Conservation (phyloP, 2,113 vertebrate species). For the Anoura caudifer region DNA sequence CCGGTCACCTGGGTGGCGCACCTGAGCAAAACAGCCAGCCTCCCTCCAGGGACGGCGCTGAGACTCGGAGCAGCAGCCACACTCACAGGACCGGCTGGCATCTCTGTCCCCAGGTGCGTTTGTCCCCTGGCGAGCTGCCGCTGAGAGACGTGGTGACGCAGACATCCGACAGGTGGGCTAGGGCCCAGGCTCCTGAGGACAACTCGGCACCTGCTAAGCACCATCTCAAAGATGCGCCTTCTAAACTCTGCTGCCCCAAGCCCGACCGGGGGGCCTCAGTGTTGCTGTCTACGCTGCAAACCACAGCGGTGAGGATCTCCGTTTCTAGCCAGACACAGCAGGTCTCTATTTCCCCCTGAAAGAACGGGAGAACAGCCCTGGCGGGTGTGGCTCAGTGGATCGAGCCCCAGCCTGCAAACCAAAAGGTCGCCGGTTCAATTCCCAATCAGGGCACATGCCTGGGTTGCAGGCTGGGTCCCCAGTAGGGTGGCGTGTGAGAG, state of each 20-base stretch:
- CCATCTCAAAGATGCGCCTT: not conserved
- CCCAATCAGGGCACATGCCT: no score
- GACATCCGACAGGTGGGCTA: not conserved
- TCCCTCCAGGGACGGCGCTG: accelerated
- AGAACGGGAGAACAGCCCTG: not conserved
- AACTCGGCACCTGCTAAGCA: accelerated
- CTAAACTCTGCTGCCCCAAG: not conserved
- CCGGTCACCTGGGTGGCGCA: not conserved
- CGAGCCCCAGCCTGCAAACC: no score
- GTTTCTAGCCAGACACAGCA: conserved; percentile 10
- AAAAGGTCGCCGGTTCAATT: no score
- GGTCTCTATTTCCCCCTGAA: conserved; percentile 54
- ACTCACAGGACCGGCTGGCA: not conserved
- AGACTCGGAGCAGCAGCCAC: accelerated
- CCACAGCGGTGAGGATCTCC: not conserved
- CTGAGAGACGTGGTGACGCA: not conserved
- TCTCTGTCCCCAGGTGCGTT: accelerated
- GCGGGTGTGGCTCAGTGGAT: no score
- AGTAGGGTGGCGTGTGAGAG: no score
- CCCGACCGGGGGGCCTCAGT: not conserved
- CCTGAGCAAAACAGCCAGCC: accelerated
- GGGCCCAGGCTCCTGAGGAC: not conserved
- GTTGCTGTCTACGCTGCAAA: not conserved
- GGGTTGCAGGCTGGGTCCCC: no score
- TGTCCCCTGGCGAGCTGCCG: not conserved